Base-by-base conservation (phyloP, 2,888 invertebrate genomes). In the Nasonia oneida region DNA sequence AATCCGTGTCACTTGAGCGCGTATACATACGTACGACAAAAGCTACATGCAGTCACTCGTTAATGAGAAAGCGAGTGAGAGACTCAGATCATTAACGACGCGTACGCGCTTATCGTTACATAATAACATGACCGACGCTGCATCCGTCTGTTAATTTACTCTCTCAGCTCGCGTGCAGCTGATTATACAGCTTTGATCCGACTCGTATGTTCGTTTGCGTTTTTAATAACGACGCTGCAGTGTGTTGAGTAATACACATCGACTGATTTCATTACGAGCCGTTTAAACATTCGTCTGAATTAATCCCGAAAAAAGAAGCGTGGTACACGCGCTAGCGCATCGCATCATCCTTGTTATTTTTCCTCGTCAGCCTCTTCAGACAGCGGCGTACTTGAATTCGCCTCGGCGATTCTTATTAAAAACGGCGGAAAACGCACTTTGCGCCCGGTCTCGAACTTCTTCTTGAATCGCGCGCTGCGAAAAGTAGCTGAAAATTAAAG, bases 331-430 rank as follows among this genome's bases (percentile, higher is more conserved):
- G 0, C 1, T 29, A 37, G 53, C 8, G 37, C 18, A 23, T 53
- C 53, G 29, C 29, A 18, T 42, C 67, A 8, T 74, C 74, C 39
- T 73, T 33, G 70, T 73, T 39, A n/a, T 23, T 50, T 33, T 42
- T 1, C 15, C 29, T 47, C 10, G n/a, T 61, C 37, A 37, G n/a
- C 37, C 57, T 57, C 57, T 18, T 15, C 57, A 57, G 57, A 57
- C 57, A 42, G 2, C 37, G 12, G 12, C 57, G 37, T 0, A 75
- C 57, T 85, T 57, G 29, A 42, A 75, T 80, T 80, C 42, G 83
- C 42, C 83, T 71, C 3, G 67, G 79, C 50, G 76, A 85, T 81
- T 85, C 67, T 85, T 81, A 81, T 85, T 85, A 81, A 85, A 85
- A 71, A 50, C 84, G 39, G 57, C 70, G 76, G 57, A 81, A 81